Conservation (phyloP, 2,797 vertebrate genomes). For the Pseudopleuronectes americanus region DNA sequence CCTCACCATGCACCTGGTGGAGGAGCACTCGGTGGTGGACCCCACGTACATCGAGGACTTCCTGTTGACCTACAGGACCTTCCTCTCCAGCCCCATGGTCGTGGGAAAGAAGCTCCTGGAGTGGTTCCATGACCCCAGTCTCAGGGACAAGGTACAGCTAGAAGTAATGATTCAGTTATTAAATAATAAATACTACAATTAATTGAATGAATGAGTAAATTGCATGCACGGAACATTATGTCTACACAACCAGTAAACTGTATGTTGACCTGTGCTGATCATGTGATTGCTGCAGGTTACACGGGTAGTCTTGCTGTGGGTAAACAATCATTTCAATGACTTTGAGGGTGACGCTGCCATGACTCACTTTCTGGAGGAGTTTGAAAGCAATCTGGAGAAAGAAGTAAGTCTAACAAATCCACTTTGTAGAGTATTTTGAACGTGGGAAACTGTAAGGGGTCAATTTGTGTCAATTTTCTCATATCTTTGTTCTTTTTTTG, state of each 20-base stretch:
- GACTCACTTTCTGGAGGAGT: slow-evolving; percentile 98
- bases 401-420: slow-evolving; percentile 85
- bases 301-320: slow-evolving; percentile 99
- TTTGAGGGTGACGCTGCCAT: slow-evolving; percentile 98
- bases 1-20: slow-evolving; percentile 98
- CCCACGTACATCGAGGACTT: slow-evolving; percentile 99
- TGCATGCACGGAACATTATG: not conserved
- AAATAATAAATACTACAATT: not conserved
- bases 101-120: slow-evolving; percentile 99
- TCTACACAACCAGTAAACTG: not conserved
- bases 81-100: slow-evolving; percentile 98
- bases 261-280: slow-evolving; percentile 22
- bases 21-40: slow-evolving; percentile 98
- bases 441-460: rapidly evolving
- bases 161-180: too few relatives aligned
- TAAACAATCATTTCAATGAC: slow-evolving; percentile 99
- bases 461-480: not conserved
- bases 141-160: slow-evolving; percentile 96
- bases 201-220: not conserved
- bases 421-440: rapidly evolving
- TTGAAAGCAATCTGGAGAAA: slow-evolving; percentile 98
- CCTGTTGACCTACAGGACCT: slow-evolving; percentile 96
- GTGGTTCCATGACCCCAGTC: slow-evolving; percentile 99
- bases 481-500: not conserved
- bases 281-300: slow-evolving; percentile 88